Percentiles rank a stretch among this genome's conserved stretches.
These are phyloP conservation scores for Nestor notabilis DNA, from an alignment of 2,113 vertebrate genomes.

Conservation along the genomic window DNA sequence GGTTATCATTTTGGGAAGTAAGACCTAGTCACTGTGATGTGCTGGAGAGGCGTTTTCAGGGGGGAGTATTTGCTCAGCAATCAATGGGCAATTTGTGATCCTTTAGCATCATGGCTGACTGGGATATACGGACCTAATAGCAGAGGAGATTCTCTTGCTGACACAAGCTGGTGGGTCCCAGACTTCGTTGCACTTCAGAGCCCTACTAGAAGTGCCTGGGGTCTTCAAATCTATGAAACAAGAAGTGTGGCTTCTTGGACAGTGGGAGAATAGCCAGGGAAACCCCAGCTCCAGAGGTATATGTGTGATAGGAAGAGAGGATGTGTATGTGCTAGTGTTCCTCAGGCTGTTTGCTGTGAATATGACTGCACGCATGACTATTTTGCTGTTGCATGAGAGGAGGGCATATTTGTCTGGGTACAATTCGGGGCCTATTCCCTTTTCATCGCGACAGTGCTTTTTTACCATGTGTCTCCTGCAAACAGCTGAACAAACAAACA, in stretches of 20 bases:
- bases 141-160: neutral
- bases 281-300: neutral
- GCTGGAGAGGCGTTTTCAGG: neutral
- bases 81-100: neutral
- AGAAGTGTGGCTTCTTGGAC: neutral
- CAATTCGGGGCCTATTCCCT: neutral
- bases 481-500: constrained; percentile 71
- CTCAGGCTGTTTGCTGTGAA: neutral
- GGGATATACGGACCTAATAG: neutral
- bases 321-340: neutral
- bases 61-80: neutral
- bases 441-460: neutral
- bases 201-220: neutral
- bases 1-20: neutral
- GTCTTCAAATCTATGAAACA: neutral
- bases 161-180: neutral
- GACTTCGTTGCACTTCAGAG: neutral
- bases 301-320: neutral
- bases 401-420: neutral
- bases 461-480: constrained; percentile 21
- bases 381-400: neutral
- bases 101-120: neutral
- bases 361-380: neutral
- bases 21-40: neutral
- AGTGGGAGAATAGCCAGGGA: neutral